Evolutionary conservation across 2,113 vertebrate species (phyloP), one percentile per base, ranked within the genome.

Genomic region (Nesoenas mayeri): DNA sequence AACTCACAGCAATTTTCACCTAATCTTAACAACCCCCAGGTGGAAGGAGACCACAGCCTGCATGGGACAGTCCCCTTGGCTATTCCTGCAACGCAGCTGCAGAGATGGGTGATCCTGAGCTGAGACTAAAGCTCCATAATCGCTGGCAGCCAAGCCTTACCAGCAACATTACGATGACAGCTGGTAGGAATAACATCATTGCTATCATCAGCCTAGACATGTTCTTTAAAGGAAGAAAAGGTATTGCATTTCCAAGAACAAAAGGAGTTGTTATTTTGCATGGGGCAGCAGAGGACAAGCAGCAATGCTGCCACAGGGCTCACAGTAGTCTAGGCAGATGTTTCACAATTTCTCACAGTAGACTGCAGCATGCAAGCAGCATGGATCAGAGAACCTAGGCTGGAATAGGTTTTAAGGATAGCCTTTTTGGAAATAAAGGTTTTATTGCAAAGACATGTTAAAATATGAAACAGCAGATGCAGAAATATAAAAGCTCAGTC

Each of bases 321-420:
- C 10, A 44, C 9, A 32, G 82, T 11, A 65, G 5, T 8, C 56
- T 29, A 78, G 15, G 56, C 24, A 40, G 50, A 72, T 0, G 0
- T 24, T 62, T 64, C 69, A 67, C 19, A 47, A n/a, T 36, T 87
- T 74, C 42, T 79, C 53, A 32, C 2, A 21, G 32, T 21, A 40
- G 28, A 32, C 3, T 18, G 25, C 19, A 66, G 26, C 40, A 67
- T 1, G 1, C 4, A 79, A 36, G 12, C 32, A 53, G 44, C 1
- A 0, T 24, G 26, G 24, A 57, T 57, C 22, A 26, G 24, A 65
- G 34, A 77, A 60, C 24, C 29, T 17, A 62, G 40, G 17, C n/a
- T 62, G 47, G 15, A 74, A 75, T 2, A 72, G 67, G 12, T 57
- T 65, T 80, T 36, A 42, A 79, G 22, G 62, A 64, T 22, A 81